Conservation (phyloP, 2,888 invertebrate genomes). For the Liposcelis brunnea region DNA sequence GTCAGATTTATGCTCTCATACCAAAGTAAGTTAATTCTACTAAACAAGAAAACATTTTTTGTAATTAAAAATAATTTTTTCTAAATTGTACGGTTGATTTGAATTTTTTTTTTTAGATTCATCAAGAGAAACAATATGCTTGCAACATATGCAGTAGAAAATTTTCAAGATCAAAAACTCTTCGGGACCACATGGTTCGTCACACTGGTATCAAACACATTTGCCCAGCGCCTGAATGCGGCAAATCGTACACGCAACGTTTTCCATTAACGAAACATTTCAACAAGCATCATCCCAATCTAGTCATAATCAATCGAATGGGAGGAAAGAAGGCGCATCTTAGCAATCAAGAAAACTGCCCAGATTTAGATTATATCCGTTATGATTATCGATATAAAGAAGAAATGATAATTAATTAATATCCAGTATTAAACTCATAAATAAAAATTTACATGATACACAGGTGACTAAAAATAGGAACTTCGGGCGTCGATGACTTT, state of each 20-base stretch:
- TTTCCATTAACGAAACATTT: slow-evolving; percentile 1
- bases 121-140: neutral
- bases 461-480: too few relatives aligned
- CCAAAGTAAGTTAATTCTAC: neutral
- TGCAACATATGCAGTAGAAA: neutral
- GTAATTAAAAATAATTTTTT: neutral
- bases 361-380: too few relatives aligned
- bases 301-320: neutral
- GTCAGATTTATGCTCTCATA: neutral
- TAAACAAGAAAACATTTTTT: too few relatives aligned
- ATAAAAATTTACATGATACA: too few relatives aligned
- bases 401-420: too few relatives aligned
- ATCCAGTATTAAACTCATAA: too few relatives aligned
- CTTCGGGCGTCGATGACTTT: too few relatives aligned
- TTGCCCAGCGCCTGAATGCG: slow-evolving; percentile 1
- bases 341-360: too few relatives aligned
- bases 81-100: neutral
- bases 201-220: slow-evolving; percentile 2
- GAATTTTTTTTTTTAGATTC: slow-evolving; percentile 1
- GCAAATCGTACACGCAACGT: slow-evolving; percentile 1
- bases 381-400: too few relatives aligned
- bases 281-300: neutral
- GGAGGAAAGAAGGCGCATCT: too few relatives aligned
- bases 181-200: slow-evolving; percentile 1
- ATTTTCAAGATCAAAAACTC: neutral